Evolutionary conservation across 2,113 vertebrate species (phyloP), one percentile per base, ranked within the genome.

Genomic region (Nesoenas mayeri): DNA sequence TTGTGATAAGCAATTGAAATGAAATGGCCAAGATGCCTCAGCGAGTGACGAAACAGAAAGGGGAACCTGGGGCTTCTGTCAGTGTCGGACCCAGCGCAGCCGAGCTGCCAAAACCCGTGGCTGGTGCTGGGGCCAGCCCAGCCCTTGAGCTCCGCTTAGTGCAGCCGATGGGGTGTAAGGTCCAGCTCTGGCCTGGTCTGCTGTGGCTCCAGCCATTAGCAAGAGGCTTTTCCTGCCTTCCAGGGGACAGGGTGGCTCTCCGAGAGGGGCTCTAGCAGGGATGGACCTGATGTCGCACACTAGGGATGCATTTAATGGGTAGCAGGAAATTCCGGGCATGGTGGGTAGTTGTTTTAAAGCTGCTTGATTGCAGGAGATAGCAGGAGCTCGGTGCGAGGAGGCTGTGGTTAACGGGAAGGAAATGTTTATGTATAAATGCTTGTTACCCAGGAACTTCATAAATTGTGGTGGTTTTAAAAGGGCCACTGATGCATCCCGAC

Each of bases 121-220:
- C 61, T 42, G 16, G 12, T 5, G 11, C 12, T 29, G 6, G 53
- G 54, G 11, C 15, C 20, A 16, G 26, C 61, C 9, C 12, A 4
- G 54, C 72, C 44, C 32, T 25, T 1, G 3, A 44, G 18, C 44
- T 47, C 44, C 44, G 18, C 44, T 47, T 47, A 47, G 9, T 10
- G 44, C 44, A 47, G 44, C 44, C 13, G 44, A 47, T 47, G 2
- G 42, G 18, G 9, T 6, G 5, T 12, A 9, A 5, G 13, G 8
- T 26, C 32, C 9, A 3, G 5, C 34, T 54, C 44, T 16, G 16
- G 4, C n/a, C 2, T 2, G 31, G 5, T 14, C 38, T 58, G 53
- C 7, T 2, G 0, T 10, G 29, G 40, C 57, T 84, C 10, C 12
- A 4, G 64, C 0, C 4, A 1, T 32, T 3, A 2, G 32, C 44